These are phyloP conservation scores for Rhadinocentrus ornatus DNA, from an alignment of 2,797 vertebrate genomes.

Conservation along the genomic window DNA sequence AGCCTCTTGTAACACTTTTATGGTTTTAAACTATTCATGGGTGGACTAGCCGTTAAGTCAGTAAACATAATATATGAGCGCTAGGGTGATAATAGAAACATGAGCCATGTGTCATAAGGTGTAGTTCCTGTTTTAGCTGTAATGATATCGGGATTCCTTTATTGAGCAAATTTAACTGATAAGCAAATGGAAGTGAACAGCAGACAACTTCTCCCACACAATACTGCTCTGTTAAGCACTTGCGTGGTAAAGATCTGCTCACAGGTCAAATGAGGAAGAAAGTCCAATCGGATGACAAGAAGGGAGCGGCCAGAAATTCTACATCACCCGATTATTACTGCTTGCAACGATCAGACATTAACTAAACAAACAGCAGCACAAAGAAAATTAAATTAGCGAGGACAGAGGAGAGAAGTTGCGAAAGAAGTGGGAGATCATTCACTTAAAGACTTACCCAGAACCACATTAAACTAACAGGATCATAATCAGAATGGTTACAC, in stretches of 20 bases:
- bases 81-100: no score
- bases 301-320: constrained; percentile 16
- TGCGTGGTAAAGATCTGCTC: not conserved
- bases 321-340: not conserved
- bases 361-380: not conserved
- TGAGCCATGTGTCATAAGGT: not conserved
- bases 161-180: constrained; percentile 22
- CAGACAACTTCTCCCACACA: not conserved
- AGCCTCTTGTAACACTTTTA: constrained; percentile 33
- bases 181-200: constrained; percentile 11
- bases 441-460: not conserved
- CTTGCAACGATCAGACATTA: not conserved
- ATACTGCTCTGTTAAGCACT: not conserved
- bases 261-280: not conserved
- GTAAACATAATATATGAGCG: constrained; percentile 9
- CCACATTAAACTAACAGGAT: not conserved
- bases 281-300: not conserved
- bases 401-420: not conserved
- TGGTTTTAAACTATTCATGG: not conserved
- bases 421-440: not conserved
- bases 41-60: not conserved
- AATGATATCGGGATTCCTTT: not conserved
- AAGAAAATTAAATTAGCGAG: not conserved
- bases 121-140: not conserved
- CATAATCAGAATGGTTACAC: constrained; percentile 35